Conservation (phyloP, 2,113 vertebrate species). For the Bambusicola thoracicus region DNA sequence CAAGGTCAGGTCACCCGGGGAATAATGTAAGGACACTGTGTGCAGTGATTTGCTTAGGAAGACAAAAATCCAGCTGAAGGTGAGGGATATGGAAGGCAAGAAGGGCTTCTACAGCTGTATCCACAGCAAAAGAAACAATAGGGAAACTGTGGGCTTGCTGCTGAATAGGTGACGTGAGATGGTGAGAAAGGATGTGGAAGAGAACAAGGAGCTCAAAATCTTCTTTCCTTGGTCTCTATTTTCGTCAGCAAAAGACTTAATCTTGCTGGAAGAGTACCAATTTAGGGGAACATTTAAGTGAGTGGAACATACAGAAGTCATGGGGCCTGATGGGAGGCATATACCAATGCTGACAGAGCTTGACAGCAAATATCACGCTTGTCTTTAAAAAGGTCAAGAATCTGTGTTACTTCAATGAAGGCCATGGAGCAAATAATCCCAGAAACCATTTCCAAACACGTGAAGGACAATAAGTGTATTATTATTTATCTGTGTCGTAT, state of each 20-base stretch:
- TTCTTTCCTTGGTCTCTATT: background rate
- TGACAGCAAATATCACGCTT: background rate
- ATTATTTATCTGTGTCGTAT: background rate
- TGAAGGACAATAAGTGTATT: background rate
- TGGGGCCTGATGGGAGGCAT: background rate
- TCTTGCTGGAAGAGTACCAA: background rate
- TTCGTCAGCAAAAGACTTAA: background rate
- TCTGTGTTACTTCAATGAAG: background rate
- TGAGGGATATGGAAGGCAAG: background rate
- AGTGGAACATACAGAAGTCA: background rate
- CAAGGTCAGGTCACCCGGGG: background rate
- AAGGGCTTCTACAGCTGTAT: background rate
- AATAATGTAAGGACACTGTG: background rate
- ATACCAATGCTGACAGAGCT: accelerated
- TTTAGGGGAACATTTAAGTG: background rate
- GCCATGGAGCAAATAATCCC: background rate
- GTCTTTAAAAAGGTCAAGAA: background rate
- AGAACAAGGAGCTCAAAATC: background rate
- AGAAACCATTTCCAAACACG: background rate
- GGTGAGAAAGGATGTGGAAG: background rate
- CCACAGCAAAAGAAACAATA: background rate
- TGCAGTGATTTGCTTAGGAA: background rate
- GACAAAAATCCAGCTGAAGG: background rate
- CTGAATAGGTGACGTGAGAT: background rate
- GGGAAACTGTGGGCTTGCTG: background rate